phyloP scores from a whole-genome alignment of 1,140 invertebrate genomes.

The Nixonia krombeini region DNA sequence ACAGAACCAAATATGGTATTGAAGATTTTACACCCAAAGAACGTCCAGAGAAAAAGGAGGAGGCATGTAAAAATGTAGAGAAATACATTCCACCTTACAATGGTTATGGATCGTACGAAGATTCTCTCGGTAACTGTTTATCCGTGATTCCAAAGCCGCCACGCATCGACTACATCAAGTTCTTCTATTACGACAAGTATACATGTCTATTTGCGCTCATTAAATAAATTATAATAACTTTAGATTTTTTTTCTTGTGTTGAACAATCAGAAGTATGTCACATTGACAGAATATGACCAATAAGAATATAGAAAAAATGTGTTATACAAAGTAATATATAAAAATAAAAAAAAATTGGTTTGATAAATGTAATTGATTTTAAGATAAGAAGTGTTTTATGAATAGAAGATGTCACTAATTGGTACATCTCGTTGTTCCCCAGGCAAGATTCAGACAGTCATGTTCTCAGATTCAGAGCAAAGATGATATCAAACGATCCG shows the following conservation, averaged over 20 bases:
- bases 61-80: slow-evolving; percentile 61
- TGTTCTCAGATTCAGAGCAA: slow-evolving; percentile 84
- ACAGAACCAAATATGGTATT: slow-evolving; percentile 65
- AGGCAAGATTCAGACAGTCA: slow-evolving; percentile 82
- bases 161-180: slow-evolving; percentile 84
- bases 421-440: slow-evolving; percentile 40
- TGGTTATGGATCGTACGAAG: slow-evolving; percentile 88
- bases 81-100: slow-evolving; percentile 87
- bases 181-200: slow-evolving; percentile 82
- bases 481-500: slow-evolving; percentile 79
- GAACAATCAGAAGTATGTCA: not conserved
- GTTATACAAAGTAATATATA: too few species aligned
- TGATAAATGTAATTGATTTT: too few species aligned
- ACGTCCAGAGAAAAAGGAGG: slow-evolving; percentile 64
- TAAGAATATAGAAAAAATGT: too few species aligned
- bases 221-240: not conserved
- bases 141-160: slow-evolving; percentile 83
- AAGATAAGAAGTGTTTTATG: too few species aligned
- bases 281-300: too few species aligned
- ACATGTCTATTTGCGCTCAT: not conserved
- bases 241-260: not conserved
- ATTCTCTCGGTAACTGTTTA: slow-evolving; percentile 88
- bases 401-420: too few species aligned
- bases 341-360: too few species aligned
- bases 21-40: slow-evolving; percentile 76